phyloP scores from a whole-genome alignment of 1,140 invertebrate species.

The Hesperophylax magnus region DNA sequence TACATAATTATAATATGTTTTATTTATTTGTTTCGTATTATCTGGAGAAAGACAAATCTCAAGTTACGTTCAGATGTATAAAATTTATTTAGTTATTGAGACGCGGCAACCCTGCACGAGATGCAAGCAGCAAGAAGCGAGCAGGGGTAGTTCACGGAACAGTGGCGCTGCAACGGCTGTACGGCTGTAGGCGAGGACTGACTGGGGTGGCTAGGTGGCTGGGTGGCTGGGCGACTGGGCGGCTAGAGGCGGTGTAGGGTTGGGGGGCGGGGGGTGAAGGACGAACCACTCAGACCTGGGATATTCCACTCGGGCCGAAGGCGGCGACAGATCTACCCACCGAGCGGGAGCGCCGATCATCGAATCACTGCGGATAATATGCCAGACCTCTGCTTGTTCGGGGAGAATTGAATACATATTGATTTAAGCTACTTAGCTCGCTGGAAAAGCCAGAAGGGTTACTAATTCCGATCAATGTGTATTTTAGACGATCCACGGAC shows the following conservation, averaged over 20 bases:
- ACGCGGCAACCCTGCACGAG: constrained; percentile 21
- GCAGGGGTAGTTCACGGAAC: constrained; percentile 26
- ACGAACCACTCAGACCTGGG: constrained; percentile 45
- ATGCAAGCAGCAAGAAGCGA: constrained; percentile 10
- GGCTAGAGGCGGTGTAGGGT: not conserved
- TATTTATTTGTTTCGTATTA: too few relatives aligned
- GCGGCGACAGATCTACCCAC: constrained; percentile 27
- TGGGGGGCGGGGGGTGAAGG: not conserved
- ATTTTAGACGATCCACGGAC: too few relatives aligned
- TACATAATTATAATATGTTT: too few relatives aligned
- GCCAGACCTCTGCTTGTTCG: constrained; percentile 29
- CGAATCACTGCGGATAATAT: constrained; percentile 24
- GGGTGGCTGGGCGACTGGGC: not conserved
- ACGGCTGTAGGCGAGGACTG: not conserved
- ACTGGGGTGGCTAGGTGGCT: not conserved
- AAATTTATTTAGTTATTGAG: too few relatives aligned
- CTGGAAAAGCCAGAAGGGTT: not conserved
- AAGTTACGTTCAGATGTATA: too few relatives aligned
- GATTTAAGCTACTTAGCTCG: constrained; percentile 10
- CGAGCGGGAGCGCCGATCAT: constrained; percentile 16
- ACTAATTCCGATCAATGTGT: not conserved
- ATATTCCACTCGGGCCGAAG: constrained; percentile 17
- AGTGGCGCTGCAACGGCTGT: constrained; percentile 35
- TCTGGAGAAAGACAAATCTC: too few relatives aligned
- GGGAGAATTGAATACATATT: constrained; percentile 26